These are phyloP conservation scores for Ictalurus punctatus DNA, from an alignment of 2,113 vertebrate genomes.

Conservation along the genomic window DNA sequence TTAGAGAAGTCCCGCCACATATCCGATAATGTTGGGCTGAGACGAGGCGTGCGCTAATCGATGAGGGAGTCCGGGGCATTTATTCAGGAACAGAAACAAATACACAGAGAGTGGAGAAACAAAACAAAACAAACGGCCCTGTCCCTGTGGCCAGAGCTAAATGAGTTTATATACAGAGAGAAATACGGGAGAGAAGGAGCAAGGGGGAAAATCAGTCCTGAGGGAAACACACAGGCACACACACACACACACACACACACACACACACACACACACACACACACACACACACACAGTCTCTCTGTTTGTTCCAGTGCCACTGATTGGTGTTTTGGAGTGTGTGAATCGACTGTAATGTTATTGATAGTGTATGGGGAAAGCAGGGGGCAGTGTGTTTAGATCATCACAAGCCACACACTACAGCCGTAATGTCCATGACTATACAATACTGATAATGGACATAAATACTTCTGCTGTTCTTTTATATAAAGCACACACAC, in stretches of 20 bases:
- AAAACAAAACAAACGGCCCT: slow-evolving; percentile 65
- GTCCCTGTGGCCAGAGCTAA: slow-evolving; percentile 28
- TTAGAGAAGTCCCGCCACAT: slow-evolving; percentile 33
- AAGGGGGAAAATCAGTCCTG: slow-evolving; percentile 63
- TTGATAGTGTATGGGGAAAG: slow-evolving; percentile 59
- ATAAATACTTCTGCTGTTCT: background rate
- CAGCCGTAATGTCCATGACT: slow-evolving; percentile 61
- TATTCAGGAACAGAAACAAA: slow-evolving; percentile 55
- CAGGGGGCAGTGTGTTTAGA: slow-evolving; percentile 64
- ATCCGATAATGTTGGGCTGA: slow-evolving; percentile 62
- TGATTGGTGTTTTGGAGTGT: slow-evolving; percentile 65
- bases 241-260: slow-evolving; percentile 26
- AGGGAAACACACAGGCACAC: slow-evolving; percentile 33
- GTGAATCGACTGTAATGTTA: slow-evolving; percentile 77
- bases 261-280: background rate
- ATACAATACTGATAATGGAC: background rate
- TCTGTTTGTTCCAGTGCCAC: slow-evolving; percentile 65
- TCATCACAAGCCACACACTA: slow-evolving; percentile 75
- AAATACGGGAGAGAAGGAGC: slow-evolving; percentile 60
- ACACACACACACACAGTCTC: slow-evolving; percentile 34
- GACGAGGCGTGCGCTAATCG: slow-evolving; percentile 57
- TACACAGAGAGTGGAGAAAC: slow-evolving; percentile 47
- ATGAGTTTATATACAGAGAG: slow-evolving; percentile 65
- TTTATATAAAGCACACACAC: slow-evolving; percentile 61
- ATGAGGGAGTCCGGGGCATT: slow-evolving; percentile 61